Evolutionary conservation across 2,888 invertebrate genomes (phyloP).

Genomic region (Nomada ferruginata): DNA sequence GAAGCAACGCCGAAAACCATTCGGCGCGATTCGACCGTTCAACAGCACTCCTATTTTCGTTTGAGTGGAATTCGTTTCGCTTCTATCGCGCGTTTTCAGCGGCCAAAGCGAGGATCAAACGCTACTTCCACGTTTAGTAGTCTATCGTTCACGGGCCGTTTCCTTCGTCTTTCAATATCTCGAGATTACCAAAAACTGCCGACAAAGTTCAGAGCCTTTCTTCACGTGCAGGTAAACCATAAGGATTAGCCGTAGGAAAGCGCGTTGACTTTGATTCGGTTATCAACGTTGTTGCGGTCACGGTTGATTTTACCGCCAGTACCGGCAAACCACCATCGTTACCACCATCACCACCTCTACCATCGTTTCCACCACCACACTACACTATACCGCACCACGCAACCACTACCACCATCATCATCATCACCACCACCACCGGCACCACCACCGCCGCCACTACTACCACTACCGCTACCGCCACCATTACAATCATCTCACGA

Average conservation of each 20-base stretch:
- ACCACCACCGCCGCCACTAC: constrained; percentile 28
- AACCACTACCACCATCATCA: constrained; percentile 22
- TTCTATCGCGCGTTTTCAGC: too few relatives aligned
- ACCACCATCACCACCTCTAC: constrained; percentile 19
- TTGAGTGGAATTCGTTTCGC: too few relatives aligned
- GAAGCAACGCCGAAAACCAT: not conserved
- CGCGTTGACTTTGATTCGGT: not conserved
- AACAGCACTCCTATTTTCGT: too few relatives aligned
- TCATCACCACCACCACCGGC: constrained; percentile 24
- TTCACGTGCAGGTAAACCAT: not conserved
- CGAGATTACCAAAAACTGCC: not conserved
- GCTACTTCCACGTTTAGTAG: too few relatives aligned
- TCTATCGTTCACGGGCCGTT: constrained; percentile 11
- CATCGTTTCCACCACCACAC: constrained; percentile 24
- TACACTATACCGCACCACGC: constrained; percentile 2
- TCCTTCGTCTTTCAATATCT: constrained; percentile 25
- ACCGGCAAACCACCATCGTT: constrained; percentile 20
- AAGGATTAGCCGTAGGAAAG: not conserved
- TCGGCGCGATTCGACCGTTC: too few relatives aligned
- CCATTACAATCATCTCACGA: constrained; percentile 25
- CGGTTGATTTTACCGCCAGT: constrained; percentile 27
- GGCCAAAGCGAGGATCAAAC: too few relatives aligned
- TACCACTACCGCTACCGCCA: constrained; percentile 28
- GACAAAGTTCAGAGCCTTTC: not conserved
- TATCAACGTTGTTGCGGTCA: constrained; percentile 14